Evolutionary conservation across 30 jellyfish, hydroid and myxozoan genomes (phyloP).

Genomic region (Chrysaora quinquecirrha): DNA sequence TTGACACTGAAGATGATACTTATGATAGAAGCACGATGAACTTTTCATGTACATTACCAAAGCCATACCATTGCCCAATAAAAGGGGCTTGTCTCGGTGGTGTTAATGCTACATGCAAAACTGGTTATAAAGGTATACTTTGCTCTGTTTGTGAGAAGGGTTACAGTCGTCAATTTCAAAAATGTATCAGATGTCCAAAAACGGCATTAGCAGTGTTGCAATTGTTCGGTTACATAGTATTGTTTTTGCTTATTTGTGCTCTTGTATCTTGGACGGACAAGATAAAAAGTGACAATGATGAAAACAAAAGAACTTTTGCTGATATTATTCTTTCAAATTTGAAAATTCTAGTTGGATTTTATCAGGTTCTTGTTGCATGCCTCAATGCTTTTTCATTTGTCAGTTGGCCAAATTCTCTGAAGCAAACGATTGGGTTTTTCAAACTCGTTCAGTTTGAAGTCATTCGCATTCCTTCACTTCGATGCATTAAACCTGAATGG

Average conservation of each 20-base stretch:
- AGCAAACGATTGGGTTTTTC: not conserved
- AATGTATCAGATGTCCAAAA: constrained; percentile 27
- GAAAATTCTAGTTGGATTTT: constrained; percentile 50
- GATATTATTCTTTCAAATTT: constrained; percentile 39
- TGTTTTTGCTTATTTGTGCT: constrained; percentile 28
- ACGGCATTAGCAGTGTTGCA: constrained; percentile 18
- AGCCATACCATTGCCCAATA: constrained; percentile 42
- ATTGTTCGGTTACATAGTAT: not conserved
- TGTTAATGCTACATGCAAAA: constrained; percentile 10
- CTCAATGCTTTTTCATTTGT: constrained; percentile 18
- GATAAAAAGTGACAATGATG: not conserved
- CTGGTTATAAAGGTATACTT: not conserved
- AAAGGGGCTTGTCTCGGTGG: constrained; percentile 47
- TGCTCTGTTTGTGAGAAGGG: constrained; percentile 44
- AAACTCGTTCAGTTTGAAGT: constrained; percentile 16
- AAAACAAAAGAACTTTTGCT: constrained; percentile 32
- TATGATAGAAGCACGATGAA: constrained; percentile 6
- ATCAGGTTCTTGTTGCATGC: constrained; percentile 29
- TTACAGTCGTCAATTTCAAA: not conserved
- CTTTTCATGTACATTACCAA: constrained; percentile 17
- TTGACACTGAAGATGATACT: constrained; percentile 10
- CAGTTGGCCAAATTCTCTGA: constrained; percentile 46
- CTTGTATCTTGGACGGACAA: constrained; percentile 16
- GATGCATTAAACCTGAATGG: constrained; percentile 36
- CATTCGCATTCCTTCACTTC: constrained; percentile 32